Base-by-base conservation (phyloP, 2,797 vertebrate genomes). In the Malacoctenus gilli region DNA sequence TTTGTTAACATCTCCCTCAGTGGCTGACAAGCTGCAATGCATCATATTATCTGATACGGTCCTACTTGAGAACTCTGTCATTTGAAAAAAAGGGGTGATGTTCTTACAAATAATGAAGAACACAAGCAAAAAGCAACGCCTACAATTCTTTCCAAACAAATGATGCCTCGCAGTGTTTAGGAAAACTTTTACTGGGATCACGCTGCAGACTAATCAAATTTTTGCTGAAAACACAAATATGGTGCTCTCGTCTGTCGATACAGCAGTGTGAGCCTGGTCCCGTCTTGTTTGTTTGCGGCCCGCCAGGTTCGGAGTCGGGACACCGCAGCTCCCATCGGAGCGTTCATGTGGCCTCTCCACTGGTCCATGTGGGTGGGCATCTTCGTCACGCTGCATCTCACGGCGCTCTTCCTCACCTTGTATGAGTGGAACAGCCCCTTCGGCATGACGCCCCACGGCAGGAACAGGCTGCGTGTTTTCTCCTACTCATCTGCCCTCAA, bases 351-450 rank as follows among this genome's bases (percentile, higher is more conserved):
- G 96, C 96, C 96, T 0, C 87, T 99, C 55, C 96, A 98, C 85
- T 99, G 96, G 96, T 93, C 95, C 78, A 96, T 95, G 96, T 98
- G 96, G 96, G 91, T 98, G 85, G 96, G 95, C 7, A 90, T 98
- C 62, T 98, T 97, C 0, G 91, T 95, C 10, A 93, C 95, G 0
- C 91, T 99, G 74, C 96, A 99, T 66, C 89, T 94, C 77, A 97
- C 93, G 0, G 95, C 95, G 0, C 93, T 98, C 76, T 97, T 98
- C 89, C 95, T 99, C 82, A 98, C 96, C 3, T 84, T 98, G 8
- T 98, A 95, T 0, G 96, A 98, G 85, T 98, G 96, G 96, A 95
- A 95, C 81, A 98, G 96, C 82, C 96, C 96, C n/a, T 97, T 93
- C 0, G 95, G 95, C 51, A 96, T 97, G 93, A 97, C 96, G 0